Evolutionary conservation across 2,888 invertebrate species (phyloP), one percentile per base, ranked within the genome.

Genomic region (Eupeodes latifasciatus): DNA sequence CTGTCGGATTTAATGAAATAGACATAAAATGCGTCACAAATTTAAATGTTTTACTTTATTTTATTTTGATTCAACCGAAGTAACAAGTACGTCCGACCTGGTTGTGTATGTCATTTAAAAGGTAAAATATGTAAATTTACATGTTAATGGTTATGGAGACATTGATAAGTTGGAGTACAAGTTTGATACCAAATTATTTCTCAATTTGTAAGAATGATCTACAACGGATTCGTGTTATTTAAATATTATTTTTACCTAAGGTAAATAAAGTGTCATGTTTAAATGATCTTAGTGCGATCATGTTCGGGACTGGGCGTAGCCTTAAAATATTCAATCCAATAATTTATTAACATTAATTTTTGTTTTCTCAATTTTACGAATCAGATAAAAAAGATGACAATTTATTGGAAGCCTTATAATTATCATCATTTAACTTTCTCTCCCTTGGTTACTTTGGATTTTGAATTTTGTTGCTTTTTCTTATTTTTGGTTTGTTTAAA

Each of bases 401-500:
- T 59, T 36, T 16, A 62, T 16, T 62, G 61, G 14, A 40, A 16
- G 40, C 16, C 27, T 27, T 27, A 27, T 36, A 16, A 64, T 64
- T 44, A 44, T 19, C 2, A 36, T 71, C 57, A 57, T n/a, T 71
- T 27, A 47, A 59, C 72, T 72, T 72, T 72, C 72, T 59, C 72
- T 59, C 10, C 12, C 11, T n/a, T 14, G 16, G 12, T 40, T 69
- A 36, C 7, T 53, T 53, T 40, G 1, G 67, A 67, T 51, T 53
- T 16, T 5, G 16, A 19, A 27, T 10, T 12, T 47, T 47, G 12
- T 27, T 27, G 27, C 27, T 27, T 27, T 27, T 27, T 27, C 27
- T n/a, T 66, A 49, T 49, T 47, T 9, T 51, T 34, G 27, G 27
- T 27, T 27, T 27, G 2, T 27, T 3, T 27, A 27, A 27, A 27